A percentile compares a stretch with the other conserved stretches of the same genome.
Evolutionary conservation across 2,797 vertebrate genomes (phyloP).

Genomic region (Orestias chungarensis): DNA sequence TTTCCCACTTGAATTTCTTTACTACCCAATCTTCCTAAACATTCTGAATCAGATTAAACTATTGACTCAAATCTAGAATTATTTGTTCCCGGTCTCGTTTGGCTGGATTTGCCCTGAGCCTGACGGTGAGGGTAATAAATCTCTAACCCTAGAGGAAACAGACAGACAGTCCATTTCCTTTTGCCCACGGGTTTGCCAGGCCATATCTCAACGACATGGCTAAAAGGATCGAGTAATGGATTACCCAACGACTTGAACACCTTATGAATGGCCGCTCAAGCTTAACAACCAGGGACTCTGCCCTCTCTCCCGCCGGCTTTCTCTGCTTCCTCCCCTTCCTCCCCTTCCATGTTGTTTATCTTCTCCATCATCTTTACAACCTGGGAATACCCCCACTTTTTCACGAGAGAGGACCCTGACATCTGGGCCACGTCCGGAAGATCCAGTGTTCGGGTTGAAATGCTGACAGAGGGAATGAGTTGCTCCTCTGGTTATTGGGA

Average conservation of each 20-base stretch:
- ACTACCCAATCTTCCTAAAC: neutral
- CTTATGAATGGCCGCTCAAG: slow-evolving; percentile 61
- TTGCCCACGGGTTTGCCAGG: slow-evolving; percentile 27
- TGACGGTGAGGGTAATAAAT: slow-evolving; percentile 37
- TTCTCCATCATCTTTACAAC: slow-evolving; percentile 66
- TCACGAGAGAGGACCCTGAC: slow-evolving; percentile 35
- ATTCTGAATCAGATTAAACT: slow-evolving; percentile 1
- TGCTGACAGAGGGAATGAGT: slow-evolving; percentile 1
- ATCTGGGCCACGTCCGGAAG: slow-evolving; percentile 59
- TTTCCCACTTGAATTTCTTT: neutral
- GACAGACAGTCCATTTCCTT: slow-evolving; percentile 52
- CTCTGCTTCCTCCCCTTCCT: neutral
- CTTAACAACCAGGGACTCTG: slow-evolving; percentile 36
- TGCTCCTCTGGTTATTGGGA: slow-evolving; percentile 3
- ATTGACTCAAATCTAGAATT: slow-evolving; percentile 6
- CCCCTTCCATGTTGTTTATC: slow-evolving; percentile 48
- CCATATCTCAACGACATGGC: slow-evolving; percentile 42
- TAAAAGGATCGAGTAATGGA: slow-evolving; percentile 40
- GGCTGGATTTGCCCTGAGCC: slow-evolving; percentile 17
- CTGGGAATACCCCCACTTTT: slow-evolving; percentile 40
- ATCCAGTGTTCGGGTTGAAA: slow-evolving; percentile 10
- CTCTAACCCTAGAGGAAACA: slow-evolving; percentile 22
- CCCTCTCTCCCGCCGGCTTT: slow-evolving; percentile 11
- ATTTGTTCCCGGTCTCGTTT: slow-evolving; percentile 5
- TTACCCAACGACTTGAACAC: slow-evolving; percentile 42